Evolutionary conservation across 1,140 invertebrate genomes (phyloP).

Genomic region (Calliopsis andreniformis): DNA sequence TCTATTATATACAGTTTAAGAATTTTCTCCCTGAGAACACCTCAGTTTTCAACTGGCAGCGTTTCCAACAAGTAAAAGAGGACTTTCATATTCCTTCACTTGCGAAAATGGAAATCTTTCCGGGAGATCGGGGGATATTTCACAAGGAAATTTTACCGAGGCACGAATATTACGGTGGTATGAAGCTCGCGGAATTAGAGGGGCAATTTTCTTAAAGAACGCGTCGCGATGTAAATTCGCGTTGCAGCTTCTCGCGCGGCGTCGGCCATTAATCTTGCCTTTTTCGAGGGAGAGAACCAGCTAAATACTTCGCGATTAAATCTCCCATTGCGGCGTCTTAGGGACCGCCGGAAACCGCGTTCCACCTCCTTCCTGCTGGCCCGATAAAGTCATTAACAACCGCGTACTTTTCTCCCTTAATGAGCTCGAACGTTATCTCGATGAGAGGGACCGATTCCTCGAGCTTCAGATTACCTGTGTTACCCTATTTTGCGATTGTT

Average conservation of each 20-base stretch:
- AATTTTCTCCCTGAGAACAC: neutral
- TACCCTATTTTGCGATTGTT: neutral
- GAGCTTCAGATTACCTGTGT: constrained; percentile 29
- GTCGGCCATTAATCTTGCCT: constrained; percentile 39
- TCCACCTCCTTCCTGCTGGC: neutral
- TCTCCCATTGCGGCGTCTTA: constrained; percentile 56
- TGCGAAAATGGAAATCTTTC: constrained; percentile 2
- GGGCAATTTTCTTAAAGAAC: constrained; percentile 52
- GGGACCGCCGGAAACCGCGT: constrained; percentile 50
- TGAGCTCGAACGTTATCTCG: constrained; percentile 49
- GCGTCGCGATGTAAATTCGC: constrained; percentile 46
- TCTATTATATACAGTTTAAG: neutral
- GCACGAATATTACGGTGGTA: constrained; percentile 23
- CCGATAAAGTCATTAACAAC: constrained; percentile 64
- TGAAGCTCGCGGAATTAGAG: constrained; percentile 33
- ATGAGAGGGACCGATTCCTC: constrained; percentile 32
- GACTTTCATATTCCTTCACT: neutral
- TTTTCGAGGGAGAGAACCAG: constrained; percentile 25
- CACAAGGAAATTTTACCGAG: constrained; percentile 28
- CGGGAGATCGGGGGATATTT: constrained; percentile 9
- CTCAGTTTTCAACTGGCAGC: neutral
- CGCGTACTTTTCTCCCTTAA: constrained; percentile 61
- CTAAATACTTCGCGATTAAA: constrained; percentile 62
- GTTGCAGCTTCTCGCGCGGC: constrained; percentile 25
- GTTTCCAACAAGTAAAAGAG: neutral